phyloP scores from a whole-genome alignment of 2,113 vertebrate genomes.

The Callipepla californica region DNA sequence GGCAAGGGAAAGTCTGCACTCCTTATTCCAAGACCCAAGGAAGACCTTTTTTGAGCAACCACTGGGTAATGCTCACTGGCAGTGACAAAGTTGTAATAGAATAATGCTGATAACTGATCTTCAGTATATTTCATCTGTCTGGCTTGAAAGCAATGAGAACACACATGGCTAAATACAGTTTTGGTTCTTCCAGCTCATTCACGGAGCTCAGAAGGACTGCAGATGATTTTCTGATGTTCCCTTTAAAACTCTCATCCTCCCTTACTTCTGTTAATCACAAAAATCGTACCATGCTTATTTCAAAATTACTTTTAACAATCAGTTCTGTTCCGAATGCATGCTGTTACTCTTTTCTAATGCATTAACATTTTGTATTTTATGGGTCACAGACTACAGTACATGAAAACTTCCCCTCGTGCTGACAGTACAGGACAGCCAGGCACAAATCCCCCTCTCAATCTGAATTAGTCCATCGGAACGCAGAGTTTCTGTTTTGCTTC shows the following conservation, averaged over 20 bases:
- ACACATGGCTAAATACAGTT: background rate
- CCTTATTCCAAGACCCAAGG: background rate
- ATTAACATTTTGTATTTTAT: slow-evolving; percentile 57
- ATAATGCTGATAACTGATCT: background rate
- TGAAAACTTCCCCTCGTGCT: slow-evolving; percentile 41
- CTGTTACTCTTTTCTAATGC: slow-evolving; percentile 30
- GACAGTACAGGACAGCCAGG: slow-evolving; percentile 34
- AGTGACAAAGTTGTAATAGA: slow-evolving; percentile 6
- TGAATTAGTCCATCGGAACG: slow-evolving; percentile 54
- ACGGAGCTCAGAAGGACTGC: background rate
- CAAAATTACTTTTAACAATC: slow-evolving; percentile 28
- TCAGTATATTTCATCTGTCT: background rate
- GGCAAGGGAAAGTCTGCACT: background rate
- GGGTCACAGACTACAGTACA: slow-evolving; percentile 46
- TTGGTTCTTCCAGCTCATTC: background rate
- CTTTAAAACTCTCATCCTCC: background rate
- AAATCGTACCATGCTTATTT: slow-evolving; percentile 8
- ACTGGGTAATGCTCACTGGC: background rate
- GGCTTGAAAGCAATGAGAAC: slow-evolving; percentile 6
- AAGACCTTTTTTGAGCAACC: background rate
- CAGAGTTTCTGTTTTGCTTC: slow-evolving; percentile 25
- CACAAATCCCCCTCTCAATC: slow-evolving; percentile 55
- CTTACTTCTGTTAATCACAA: slow-evolving; percentile 34
- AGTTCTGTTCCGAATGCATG: slow-evolving; percentile 42
- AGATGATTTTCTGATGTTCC: background rate